phyloP scores from a whole-genome alignment of 2,797 vertebrate genomes.

The Pseudomugil gertrudae region DNA sequence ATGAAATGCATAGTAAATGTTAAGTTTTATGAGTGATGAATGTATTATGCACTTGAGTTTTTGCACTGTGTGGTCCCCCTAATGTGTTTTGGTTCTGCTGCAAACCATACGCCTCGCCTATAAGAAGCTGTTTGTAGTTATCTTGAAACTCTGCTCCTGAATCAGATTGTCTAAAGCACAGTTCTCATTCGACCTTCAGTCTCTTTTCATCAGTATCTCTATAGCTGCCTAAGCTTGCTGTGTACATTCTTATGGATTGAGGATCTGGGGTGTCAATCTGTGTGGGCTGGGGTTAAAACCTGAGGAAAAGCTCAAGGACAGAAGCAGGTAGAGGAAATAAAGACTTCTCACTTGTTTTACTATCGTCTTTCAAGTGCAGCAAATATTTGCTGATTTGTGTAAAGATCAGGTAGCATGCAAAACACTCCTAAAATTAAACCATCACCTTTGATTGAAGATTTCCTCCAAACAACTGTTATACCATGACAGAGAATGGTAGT shows the following conservation, averaged over 20 bases:
- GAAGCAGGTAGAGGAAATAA: conserved; percentile 60
- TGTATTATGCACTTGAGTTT: not conserved
- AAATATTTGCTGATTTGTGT: conserved; percentile 78
- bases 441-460: conserved; percentile 83
- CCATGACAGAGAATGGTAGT: conserved; percentile 49
- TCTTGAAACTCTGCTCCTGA: conserved; percentile 32
- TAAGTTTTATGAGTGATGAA: not conserved
- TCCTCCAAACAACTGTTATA: conserved; percentile 68
- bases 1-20: not conserved
- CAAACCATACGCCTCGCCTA: conserved; percentile 24
- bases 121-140: conserved; percentile 33
- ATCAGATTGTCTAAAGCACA: conserved; percentile 45
- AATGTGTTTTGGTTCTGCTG: conserved; percentile 17
- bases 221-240: conserved; percentile 34
- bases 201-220: conserved; percentile 58
- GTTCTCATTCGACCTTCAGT: conserved; percentile 60
- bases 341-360: conserved; percentile 72
- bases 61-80: conserved; percentile 21
- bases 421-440: conserved; percentile 84
- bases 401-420: conserved; percentile 81
- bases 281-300: conserved; percentile 37
- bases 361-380: conserved; percentile 68
- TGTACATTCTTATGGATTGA: conserved; percentile 63
- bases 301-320: conserved; percentile 60
- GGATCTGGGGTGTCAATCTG: conserved; percentile 39